Base-by-base conservation (phyloP, 2,888 invertebrate genomes). In the Camptogramma bilineatum region DNA sequence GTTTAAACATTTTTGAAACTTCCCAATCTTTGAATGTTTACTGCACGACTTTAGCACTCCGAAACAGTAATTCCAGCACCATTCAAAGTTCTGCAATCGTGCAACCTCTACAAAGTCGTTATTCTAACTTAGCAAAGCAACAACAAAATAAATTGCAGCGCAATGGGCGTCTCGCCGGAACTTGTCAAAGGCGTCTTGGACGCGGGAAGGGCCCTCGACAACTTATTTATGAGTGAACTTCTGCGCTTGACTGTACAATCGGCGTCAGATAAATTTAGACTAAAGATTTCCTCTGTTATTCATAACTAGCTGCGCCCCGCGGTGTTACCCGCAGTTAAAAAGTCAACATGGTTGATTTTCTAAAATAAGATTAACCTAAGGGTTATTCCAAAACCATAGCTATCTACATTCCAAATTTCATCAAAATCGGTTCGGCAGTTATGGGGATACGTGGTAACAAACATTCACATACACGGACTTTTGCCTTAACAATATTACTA, bases 151-250 rank as follows among this genome's bases (percentile, higher is more conserved):
- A 74, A 70, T 74, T 59, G 69, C 67, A 57, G 64, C 66, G 66
- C 63, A 67, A 60, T 60, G 61, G 71, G 66, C 68, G 71, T 68
- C 68, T 68, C 66, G 66, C 55, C 65, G 66, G 70, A 68, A 73
- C 72, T 75, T 73, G 77, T 77, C 76, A 77, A 75, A 76, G 73
- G 71, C 79, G 76, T 82, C 82, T 81, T 79, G 62, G 70, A 64
- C 77, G 72, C 67, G 76, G 74, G 62, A 73, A 86, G 85, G 67
- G 74, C 79, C 69, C 84, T 85, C 72, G 71, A 80, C 83, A 83
- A 85, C 82, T 85, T 86, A 87, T 87, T 87, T 88, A 86, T 84
- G 85, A 85, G 83, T 69, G 82, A 84, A 83, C 83, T 84, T 82
- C 65, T 74, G 75, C 69, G 24, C 57, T 48, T 48, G 60, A 66